These are phyloP conservation scores for Hylaeus anthracinus DNA, from an alignment of 1,140 invertebrate species.

Conservation along the genomic window DNA sequence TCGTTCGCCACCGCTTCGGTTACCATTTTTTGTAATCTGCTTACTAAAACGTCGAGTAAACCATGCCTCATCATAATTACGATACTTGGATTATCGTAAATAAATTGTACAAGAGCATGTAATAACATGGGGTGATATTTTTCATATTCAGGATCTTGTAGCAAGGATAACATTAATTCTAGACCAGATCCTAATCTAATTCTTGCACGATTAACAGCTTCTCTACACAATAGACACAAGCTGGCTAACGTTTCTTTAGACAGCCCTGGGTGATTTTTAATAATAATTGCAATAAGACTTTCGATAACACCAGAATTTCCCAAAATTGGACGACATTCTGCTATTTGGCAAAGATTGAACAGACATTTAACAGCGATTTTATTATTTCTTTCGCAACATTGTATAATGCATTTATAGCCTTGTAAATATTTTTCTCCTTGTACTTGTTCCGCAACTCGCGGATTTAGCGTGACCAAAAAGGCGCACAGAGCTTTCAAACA, in stretches of 20 bases:
- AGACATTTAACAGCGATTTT: conserved; percentile 71
- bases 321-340: conserved; percentile 70
- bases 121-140: conserved; percentile 68
- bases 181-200: conserved; percentile 66
- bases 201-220: conserved; percentile 72
- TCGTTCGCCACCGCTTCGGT: conserved; percentile 38
- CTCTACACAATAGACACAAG: conserved; percentile 74
- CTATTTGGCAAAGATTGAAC: conserved; percentile 68
- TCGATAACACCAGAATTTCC: conserved; percentile 70
- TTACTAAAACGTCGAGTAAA: conserved; percentile 68
- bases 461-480: conserved; percentile 61
- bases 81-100: conserved; percentile 70
- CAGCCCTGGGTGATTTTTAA: conserved; percentile 51
- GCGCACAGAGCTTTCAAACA: conserved; percentile 74
- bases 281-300: conserved; percentile 61
- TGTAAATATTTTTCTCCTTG: conserved; percentile 60
- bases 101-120: conserved; percentile 70
- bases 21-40: conserved; percentile 68
- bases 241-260: conserved; percentile 61
- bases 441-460: conserved; percentile 67
- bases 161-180: conserved; percentile 68
- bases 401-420: conserved; percentile 69
- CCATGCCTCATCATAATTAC: conserved; percentile 73
- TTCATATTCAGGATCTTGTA: conserved; percentile 65
- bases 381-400: conserved; percentile 63